Base-by-base conservation (phyloP, 2,888 invertebrate genomes). In the Catocala fraxini region DNA sequence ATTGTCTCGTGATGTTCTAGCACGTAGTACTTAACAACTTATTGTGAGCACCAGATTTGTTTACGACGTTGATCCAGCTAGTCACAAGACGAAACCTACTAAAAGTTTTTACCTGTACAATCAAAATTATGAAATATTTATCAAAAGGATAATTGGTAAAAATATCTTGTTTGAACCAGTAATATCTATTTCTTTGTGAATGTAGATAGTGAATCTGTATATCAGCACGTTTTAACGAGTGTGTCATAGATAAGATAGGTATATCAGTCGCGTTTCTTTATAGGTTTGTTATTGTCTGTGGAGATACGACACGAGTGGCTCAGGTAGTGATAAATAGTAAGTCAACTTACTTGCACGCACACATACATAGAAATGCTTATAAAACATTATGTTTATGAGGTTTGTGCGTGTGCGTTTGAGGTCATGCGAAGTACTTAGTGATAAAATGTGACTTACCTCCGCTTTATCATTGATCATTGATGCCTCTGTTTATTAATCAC, bases 231-330 rank as follows among this genome's bases (percentile, higher is more conserved):
- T 73, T 70, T 68, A 60, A 68, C 61, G 59, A 68, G 59, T 56
- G 53, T 54, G 62, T 48, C 52, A 13, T 51, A 55, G 76, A 67
- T 77, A 73, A 76, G 75, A 72, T 76, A 48, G 13, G 47, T 53
- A 59, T 70, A 68, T 68, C 72, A 64, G 61, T 66, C 70, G 57
- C 56, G 63, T 70, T 77, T 77, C 68, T 75, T 68, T 77, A 70
- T 60, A 64, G 53, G 59, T 53, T 51, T 70, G 60, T 70, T 75
- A 68, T 77, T 77, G 75, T 75, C 66, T 72, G 41, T 15, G 12
- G 9, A 55, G 72, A 70, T 74, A 77, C 48, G 63, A 56, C 52
- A 63, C 54, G 65, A 65, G 72, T 46, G 42, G 35, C 47, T 56
- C 51, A 55, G 51, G 51, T 55, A 47, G 7, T 43, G 53, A 57